A percentile compares a stretch with the other conserved stretches of the same genome.
Conservation (phyloP, 92 coral and sea anemone genomes). For the Zoanthus solanderi region DNA sequence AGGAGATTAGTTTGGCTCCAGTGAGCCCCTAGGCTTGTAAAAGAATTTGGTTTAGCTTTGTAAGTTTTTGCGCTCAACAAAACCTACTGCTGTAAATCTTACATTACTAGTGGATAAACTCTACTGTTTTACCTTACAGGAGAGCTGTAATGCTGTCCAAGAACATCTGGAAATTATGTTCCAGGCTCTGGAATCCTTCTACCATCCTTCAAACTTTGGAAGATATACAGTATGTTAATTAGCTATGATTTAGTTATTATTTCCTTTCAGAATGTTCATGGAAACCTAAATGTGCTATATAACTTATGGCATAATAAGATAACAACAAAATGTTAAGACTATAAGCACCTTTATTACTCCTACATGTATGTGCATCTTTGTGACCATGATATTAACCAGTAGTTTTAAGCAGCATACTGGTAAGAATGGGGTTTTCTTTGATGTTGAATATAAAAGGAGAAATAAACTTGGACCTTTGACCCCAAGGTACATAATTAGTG, state of each 20-base stretch:
- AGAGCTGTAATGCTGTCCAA: slow-evolving; percentile 73
- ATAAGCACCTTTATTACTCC: too few species aligned
- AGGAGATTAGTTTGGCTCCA: too few species aligned
- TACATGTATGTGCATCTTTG: too few species aligned
- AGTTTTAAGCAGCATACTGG: too few species aligned
- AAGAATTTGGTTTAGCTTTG: background rate
- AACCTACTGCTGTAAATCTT: background rate
- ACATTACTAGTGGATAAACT: background rate
- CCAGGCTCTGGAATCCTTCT: slow-evolving; percentile 91
- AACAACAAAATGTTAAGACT: too few species aligned
- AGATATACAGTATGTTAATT: slow-evolving; percentile 83
- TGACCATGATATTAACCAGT: too few species aligned
- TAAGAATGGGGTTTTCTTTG: too few species aligned
- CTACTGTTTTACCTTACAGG: slow-evolving; percentile 45
- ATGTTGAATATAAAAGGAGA: too few species aligned
- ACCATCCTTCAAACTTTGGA: slow-evolving; percentile 95
- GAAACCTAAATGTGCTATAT: background rate
- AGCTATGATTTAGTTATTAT: background rate
- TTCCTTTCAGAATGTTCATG: background rate
- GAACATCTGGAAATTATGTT: slow-evolving; percentile 88
- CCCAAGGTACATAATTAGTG: too few species aligned
- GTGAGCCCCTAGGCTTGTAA: background rate
- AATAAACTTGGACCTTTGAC: too few species aligned
- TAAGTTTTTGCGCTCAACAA: background rate
- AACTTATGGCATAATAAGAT: too few species aligned